Base-by-base conservation (phyloP, 2,113 vertebrate genomes). In the Chionodraco myersi region DNA sequence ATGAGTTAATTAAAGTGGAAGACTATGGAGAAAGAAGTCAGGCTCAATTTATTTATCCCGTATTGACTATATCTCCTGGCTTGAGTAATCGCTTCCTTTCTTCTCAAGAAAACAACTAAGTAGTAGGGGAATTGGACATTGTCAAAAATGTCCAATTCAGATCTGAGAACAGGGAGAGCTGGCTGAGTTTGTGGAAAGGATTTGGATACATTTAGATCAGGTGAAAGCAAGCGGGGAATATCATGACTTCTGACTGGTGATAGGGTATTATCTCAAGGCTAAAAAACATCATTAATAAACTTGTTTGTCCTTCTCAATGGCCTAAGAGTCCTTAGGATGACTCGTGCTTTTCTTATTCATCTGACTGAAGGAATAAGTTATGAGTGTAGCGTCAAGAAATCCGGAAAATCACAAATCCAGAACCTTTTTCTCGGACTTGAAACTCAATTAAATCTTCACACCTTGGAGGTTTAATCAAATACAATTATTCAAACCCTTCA, bases 1-100 rank as follows among this genome's bases (percentile, higher is more conserved):
- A 94, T 89, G 83, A 91, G 83, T 92, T 91, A 92, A 94, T 94
- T 94, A 93, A 91, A 83, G 77, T 78, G 58, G 88, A 88, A 85
- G 77, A 77, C 67, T 85, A 87, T 74, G 68, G 86, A 84, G 74
- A 87, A 75, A 86, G 79, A 88, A 91, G 82, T 79, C 78, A 76
- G 74, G 78, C 88, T 84, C 75, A 77, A 89, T 89, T 91, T 87
- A 88, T 94, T 88, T 83, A 86, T 86, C 77, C 79, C 82, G 70
- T 88, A 91, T 90, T 90, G 88, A 89, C 82, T 64, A 77, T 79
- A 89, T 83, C 87, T 83, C 85, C 62, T 65, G 75, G 80, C 72
- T 69, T 82, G 75, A 90, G 79, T 83, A 89, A 89, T 93, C 36
- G 21, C 23, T 2, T 15, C 49, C 62, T 76, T 85, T 75, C 73